Conservation (phyloP, 2,888 invertebrate genomes). For the Litoditis marina region DNA sequence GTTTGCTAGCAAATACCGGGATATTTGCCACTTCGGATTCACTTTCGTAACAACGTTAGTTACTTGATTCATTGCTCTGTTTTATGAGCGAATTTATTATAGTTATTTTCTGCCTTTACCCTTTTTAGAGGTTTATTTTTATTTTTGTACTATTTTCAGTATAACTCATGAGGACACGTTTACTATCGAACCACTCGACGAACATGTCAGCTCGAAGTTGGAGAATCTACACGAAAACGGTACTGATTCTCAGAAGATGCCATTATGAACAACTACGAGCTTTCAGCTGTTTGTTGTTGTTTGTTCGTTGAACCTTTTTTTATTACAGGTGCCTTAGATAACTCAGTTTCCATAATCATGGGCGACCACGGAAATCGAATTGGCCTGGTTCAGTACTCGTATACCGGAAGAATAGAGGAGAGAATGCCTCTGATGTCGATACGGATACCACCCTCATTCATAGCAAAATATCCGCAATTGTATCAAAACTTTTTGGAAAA, state of each 20-base stretch:
- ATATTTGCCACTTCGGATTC: conserved; percentile 63
- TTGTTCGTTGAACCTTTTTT: too few relatives aligned
- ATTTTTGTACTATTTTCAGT: conserved; percentile 18
- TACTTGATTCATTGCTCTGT: not conserved
- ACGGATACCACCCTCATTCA: conserved; percentile 61
- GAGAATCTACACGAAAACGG: conserved; percentile 6
- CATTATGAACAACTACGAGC: too few relatives aligned
- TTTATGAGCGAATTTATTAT: not conserved
- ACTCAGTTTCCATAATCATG: conserved; percentile 54
- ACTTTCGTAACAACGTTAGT: conserved; percentile 60
- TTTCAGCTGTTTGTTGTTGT: too few relatives aligned
- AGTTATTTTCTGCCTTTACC: too few relatives aligned
- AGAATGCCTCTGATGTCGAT: conserved; percentile 63
- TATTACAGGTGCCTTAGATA: conserved; percentile 41
- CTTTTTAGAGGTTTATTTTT: too few relatives aligned
- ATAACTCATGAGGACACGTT: conserved; percentile 31
- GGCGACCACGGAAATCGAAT: conserved; percentile 65
- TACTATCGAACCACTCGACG: conserved; percentile 30
- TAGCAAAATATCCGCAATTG: conserved; percentile 42
- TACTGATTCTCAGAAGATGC: too few relatives aligned
- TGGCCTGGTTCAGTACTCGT: conserved; percentile 62
- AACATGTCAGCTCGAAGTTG: conserved; percentile 21
- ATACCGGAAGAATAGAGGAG: conserved; percentile 63
- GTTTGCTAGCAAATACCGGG: conserved; percentile 57
- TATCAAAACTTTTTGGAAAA: conserved; percentile 30